A percentile compares a stretch with the other conserved stretches of the same genome.
Evolutionary conservation across 1,140 invertebrate species (phyloP).

Genomic region (Drosophila varians): DNA sequence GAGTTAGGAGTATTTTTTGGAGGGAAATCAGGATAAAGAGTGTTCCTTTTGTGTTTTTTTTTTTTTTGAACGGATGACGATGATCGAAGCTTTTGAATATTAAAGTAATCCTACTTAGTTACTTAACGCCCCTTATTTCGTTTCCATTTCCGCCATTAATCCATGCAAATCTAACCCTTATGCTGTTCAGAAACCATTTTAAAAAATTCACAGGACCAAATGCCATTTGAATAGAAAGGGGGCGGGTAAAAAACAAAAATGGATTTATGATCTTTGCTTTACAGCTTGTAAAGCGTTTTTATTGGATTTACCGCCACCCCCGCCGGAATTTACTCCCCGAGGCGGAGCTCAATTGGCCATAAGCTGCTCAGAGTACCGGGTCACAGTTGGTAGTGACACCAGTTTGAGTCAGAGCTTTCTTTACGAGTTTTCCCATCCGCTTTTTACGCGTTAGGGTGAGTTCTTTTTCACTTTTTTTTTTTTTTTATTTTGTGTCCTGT

Average conservation of each 20-base stretch:
- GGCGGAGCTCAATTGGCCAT: slow-evolving; percentile 73
- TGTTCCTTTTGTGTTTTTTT: neutral
- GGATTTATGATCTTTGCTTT: slow-evolving; percentile 76
- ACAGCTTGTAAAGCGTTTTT: slow-evolving; percentile 82
- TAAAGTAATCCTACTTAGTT: neutral
- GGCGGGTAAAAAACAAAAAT: slow-evolving; percentile 41
- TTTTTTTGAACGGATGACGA: slow-evolving; percentile 14
- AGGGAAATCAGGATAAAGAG: slow-evolving; percentile 11
- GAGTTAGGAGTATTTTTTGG: slow-evolving; percentile 30
- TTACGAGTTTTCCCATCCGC: slow-evolving; percentile 27
- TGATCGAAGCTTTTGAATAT: neutral
- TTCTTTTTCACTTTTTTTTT: slow-evolving; percentile 19
- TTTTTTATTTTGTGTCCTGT: slow-evolving; percentile 39
- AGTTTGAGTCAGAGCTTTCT: slow-evolving; percentile 62
- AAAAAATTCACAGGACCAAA: slow-evolving; percentile 16
- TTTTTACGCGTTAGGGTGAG: slow-evolving; percentile 23
- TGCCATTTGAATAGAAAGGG: slow-evolving; percentile 36
- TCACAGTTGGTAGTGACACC: slow-evolving; percentile 78
- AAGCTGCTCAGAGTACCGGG: slow-evolving; percentile 61
- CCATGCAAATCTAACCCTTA: slow-evolving; percentile 56
- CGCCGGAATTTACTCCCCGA: slow-evolving; percentile 6
- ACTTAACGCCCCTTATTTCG: too few relatives aligned
- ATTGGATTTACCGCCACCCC: slow-evolving; percentile 68
- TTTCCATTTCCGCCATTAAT: too few relatives aligned
- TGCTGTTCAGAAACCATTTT: slow-evolving; percentile 33